phyloP scores from a whole-genome alignment of 2,797 vertebrate species.

The Caiman crocodilus region DNA sequence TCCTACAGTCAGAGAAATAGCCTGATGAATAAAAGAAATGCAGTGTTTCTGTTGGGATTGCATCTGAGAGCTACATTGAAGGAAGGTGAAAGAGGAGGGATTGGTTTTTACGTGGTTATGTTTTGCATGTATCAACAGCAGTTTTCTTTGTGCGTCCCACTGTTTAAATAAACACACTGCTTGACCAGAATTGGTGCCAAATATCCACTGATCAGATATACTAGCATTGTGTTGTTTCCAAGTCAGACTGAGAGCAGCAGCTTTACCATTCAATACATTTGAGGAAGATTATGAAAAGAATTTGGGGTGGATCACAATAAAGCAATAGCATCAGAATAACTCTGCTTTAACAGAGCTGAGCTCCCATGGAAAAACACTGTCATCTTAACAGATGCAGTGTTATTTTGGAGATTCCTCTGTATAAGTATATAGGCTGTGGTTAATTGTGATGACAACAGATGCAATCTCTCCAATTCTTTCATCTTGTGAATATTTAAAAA shows the following conservation, averaged over 20 bases:
- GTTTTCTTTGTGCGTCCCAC: constrained; percentile 16
- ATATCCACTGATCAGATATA: constrained; percentile 29
- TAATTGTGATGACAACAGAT: constrained; percentile 71
- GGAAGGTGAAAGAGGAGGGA: background rate
- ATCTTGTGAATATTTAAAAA: constrained; percentile 66
- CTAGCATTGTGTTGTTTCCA: constrained; percentile 58
- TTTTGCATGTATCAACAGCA: background rate
- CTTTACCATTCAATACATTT: constrained; percentile 27
- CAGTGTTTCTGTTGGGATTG: background rate
- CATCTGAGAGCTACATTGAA: constrained; percentile 30
- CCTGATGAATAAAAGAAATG: background rate
- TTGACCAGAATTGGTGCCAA: constrained; percentile 39
- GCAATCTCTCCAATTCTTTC: constrained; percentile 27
- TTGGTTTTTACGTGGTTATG: constrained; percentile 34
- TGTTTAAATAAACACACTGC: constrained; percentile 58
- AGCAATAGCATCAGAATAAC: constrained; percentile 48
- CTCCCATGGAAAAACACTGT: constrained; percentile 65
- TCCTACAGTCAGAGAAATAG: background rate
- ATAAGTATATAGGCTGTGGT: constrained; percentile 69
- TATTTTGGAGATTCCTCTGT: constrained; percentile 74
- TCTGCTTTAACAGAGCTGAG: background rate
- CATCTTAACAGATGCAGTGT: constrained; percentile 71
- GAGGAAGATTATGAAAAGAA: constrained; percentile 61
- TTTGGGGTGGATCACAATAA: constrained; percentile 35
- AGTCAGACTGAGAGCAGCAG: background rate